Conservation (phyloP, 2,113 vertebrate species). For the Muntiacus reevesi region DNA sequence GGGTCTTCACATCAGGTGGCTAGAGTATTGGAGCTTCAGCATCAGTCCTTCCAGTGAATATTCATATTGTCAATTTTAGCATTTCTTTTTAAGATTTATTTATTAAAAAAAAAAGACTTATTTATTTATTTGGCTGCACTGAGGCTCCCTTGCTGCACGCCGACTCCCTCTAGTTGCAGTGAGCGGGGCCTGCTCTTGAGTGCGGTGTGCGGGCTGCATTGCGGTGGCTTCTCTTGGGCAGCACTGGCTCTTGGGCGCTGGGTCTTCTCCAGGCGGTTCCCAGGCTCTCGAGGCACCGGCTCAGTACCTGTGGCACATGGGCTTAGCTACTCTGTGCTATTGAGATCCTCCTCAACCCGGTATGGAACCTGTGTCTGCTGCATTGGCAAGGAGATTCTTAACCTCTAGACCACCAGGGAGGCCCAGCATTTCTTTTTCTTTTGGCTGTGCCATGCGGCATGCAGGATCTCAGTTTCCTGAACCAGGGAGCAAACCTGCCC, state of each 20-base stretch:
- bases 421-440: not conserved
- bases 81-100: not conserved
- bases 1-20: not conserved
- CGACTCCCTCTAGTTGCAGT: not conserved
- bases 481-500: no score
- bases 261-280: not conserved
- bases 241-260: not conserved
- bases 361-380: not conserved
- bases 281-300: not conserved
- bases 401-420: not conserved
- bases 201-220: not conserved
- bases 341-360: not conserved
- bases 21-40: not conserved
- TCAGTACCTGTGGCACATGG: not conserved
- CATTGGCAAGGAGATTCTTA: not conserved
- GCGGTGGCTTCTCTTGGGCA: not conserved
- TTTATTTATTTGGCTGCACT: not conserved
- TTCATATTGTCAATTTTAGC: not conserved
- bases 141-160: not conserved
- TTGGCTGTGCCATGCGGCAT: not conserved
- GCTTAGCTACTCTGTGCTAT: not conserved
- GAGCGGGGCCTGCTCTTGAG: not conserved
- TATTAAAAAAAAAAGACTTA: not conserved
- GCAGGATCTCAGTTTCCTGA: no score
- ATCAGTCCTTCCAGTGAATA: not conserved